Conservation (phyloP, 2,113 vertebrate genomes). For the Sialia sialis region DNA sequence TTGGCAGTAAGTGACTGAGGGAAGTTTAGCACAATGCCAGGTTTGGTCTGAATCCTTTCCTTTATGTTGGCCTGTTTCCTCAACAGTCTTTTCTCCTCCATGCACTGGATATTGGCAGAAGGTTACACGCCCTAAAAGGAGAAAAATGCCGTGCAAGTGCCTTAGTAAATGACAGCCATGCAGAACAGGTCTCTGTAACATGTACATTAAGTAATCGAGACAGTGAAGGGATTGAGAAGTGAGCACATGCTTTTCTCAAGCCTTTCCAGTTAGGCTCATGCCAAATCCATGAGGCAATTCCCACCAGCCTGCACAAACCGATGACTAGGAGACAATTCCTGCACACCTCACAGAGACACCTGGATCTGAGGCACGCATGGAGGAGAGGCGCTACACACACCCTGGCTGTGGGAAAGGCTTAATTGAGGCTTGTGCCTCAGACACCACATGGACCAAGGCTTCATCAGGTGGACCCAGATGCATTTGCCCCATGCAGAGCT, state of each 20-base stretch:
- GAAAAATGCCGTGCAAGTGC: neutral
- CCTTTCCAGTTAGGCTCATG: neutral
- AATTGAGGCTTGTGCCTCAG: neutral
- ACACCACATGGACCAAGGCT: neutral
- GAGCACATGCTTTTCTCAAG: neutral
- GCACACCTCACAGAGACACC: neutral
- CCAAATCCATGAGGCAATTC: neutral
- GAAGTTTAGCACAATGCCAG: neutral
- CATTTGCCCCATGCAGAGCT: neutral
- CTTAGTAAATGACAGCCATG: fast-evolving
- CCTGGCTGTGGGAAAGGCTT: neutral
- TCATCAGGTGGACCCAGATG: neutral
- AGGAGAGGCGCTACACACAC: fast-evolving
- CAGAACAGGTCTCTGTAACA: neutral
- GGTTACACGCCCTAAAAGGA: neutral
- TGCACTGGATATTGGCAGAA: neutral
- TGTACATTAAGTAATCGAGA: fast-evolving
- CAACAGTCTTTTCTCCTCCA: fast-evolving
- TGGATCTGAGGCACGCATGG: fast-evolving
- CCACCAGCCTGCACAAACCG: fast-evolving
- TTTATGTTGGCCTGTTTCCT: neutral
- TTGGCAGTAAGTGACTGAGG: neutral
- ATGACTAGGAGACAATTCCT: neutral
- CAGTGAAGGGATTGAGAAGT: neutral
- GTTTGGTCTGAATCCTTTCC: neutral